A percentile compares a stretch with the other conserved stretches of the same genome.
Conservation (phyloP, 92 coral and sea anemone genomes). For the Pocillopora meandrina region DNA sequence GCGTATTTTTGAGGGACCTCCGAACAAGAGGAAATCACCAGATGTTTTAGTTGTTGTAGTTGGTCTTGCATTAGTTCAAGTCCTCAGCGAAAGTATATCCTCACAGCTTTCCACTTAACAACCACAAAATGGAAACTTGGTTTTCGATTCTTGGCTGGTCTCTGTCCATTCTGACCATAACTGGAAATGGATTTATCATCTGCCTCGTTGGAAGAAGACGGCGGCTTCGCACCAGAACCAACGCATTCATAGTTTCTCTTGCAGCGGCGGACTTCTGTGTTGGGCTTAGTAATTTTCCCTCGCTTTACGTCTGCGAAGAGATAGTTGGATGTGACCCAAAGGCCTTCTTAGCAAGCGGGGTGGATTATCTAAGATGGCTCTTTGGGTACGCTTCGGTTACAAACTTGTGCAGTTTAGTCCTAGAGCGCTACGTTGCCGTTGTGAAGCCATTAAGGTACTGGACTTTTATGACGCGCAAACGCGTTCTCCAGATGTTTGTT, state of each 20-base stretch:
- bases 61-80: no score
- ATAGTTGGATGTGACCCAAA: no score
- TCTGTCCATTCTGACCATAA: neutral
- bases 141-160: conserved; percentile 21
- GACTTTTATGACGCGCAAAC: neutral
- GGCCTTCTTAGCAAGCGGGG: no score
- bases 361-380: neutral
- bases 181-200: conserved; percentile 23
- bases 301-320: no score
- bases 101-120: neutral
- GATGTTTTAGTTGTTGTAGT: no score
- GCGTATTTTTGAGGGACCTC: no score
- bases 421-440: conserved; percentile 15
- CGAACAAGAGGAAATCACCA: no score
- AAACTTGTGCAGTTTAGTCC: conserved; percentile 7
- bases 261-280: no score
- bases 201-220: conserved; percentile 9
- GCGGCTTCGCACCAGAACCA: conserved; percentile 2
- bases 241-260: no score
- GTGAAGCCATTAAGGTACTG: conserved; percentile 14
- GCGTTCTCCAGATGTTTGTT: neutral
- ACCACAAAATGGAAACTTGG: neutral
- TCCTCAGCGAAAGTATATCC: no score
- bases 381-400: neutral
- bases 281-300: no score